A percentile compares a stretch with the other conserved stretches of the same genome.
Evolutionary conservation across 2,888 invertebrate genomes (phyloP).

Genomic region (Diloba caeruleocephala): DNA sequence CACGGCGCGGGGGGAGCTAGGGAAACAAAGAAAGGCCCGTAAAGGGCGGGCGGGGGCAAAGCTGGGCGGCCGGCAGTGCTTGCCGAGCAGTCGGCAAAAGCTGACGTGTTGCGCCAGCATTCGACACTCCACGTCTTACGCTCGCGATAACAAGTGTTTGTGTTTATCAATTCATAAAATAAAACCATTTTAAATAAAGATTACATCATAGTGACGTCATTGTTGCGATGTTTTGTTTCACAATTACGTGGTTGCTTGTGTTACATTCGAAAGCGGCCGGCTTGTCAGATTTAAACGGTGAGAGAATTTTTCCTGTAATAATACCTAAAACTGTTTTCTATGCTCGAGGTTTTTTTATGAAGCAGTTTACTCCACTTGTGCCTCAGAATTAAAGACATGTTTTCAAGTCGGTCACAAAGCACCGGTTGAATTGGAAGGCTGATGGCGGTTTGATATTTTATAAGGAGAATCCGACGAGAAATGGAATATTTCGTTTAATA

Average conservation of each 20-base stretch:
- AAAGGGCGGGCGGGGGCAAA: constrained; percentile 79
- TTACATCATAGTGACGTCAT: constrained; percentile 38
- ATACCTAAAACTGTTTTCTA: neutral
- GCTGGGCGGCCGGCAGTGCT: constrained; percentile 72
- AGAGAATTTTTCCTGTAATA: constrained; percentile 33
- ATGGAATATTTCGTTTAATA: no score
- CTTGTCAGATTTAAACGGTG: constrained; percentile 64
- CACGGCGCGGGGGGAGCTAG: constrained; percentile 71
- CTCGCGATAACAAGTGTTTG: constrained; percentile 66
- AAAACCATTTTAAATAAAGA: constrained; percentile 29
- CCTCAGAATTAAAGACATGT: neutral
- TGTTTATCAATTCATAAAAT: constrained; percentile 57
- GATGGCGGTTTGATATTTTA: no score
- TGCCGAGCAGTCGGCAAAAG: constrained; percentile 73
- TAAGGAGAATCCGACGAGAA: no score
- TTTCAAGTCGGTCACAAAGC: neutral
- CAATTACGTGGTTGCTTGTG: constrained; percentile 42
- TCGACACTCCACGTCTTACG: constrained; percentile 43
- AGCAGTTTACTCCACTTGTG: no score
- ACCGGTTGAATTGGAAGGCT: neutral
- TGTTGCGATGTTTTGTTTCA: constrained; percentile 65
- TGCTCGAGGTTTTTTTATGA: neutral
- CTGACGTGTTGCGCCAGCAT: constrained; percentile 56
- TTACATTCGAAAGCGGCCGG: constrained; percentile 50
- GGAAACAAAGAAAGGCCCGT: constrained; percentile 86